Conservation (phyloP, 1,140 invertebrate genomes). For the Dreissena rostriformis region DNA sequence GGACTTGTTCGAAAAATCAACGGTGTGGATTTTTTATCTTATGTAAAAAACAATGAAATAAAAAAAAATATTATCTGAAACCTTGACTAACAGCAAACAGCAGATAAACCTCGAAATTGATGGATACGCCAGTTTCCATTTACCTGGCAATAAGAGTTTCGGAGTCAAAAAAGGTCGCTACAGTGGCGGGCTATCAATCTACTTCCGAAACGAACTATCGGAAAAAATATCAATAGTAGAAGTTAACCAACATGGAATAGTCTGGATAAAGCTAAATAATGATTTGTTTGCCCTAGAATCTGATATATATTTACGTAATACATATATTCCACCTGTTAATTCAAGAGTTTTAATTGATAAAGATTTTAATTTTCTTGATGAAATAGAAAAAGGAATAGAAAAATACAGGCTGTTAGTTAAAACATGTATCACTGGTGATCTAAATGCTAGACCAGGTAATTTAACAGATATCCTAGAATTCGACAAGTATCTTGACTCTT, state of each 20-base stretch:
- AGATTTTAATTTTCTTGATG: constrained; percentile 30
- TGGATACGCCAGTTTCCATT: neutral
- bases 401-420: constrained; percentile 12
- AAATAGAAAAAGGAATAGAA: constrained; percentile 11
- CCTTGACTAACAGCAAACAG: constrained; percentile 8
- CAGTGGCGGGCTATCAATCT: constrained; percentile 12
- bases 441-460: constrained; percentile 5
- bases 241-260: constrained; percentile 14
- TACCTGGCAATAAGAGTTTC: constrained; percentile 3
- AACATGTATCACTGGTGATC: constrained; percentile 17
- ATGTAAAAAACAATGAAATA: constrained; percentile 5
- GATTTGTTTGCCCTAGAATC: constrained; percentile 4
- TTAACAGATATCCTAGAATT: constrained; percentile 9
- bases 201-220: constrained; percentile 8
- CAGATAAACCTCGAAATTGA: constrained; percentile 12
- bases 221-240: constrained; percentile 18
- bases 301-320: constrained; percentile 20
- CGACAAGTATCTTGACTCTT: neutral
- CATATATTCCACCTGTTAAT: constrained; percentile 14
- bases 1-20: constrained; percentile 6
- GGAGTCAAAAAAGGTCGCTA: neutral
- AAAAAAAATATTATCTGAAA: neutral
- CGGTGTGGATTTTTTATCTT: constrained; percentile 4
- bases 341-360: constrained; percentile 1
- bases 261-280: constrained; percentile 22